Evolutionary conservation across 1,140 invertebrate species (phyloP).

Genomic region (Ceratosolen solmsi): DNA sequence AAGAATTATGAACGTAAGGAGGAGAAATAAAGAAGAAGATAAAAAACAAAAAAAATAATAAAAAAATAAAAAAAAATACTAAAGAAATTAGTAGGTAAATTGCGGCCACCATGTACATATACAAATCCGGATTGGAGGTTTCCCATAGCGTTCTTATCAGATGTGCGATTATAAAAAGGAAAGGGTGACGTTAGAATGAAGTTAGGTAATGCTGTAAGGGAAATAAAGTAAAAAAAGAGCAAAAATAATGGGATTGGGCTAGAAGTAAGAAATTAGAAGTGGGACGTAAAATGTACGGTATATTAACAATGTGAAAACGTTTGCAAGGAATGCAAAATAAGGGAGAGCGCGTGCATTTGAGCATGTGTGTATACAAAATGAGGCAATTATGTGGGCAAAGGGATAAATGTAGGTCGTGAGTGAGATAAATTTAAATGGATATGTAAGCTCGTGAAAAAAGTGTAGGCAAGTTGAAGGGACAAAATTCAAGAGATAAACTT

Average conservation of each 20-base stretch:
- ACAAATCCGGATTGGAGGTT: constrained; percentile 39
- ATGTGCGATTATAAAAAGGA: constrained; percentile 19
- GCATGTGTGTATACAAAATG: constrained; percentile 35
- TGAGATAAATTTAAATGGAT: constrained; percentile 42
- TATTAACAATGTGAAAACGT: background rate
- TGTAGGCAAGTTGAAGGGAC: constrained; percentile 6
- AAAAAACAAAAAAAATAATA: background rate
- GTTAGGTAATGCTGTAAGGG: background rate
- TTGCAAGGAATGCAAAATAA: constrained; percentile 11
- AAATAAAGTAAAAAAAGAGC: constrained; percentile 8
- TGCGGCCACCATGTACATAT: constrained; percentile 38
- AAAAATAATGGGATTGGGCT: background rate
- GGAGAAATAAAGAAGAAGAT: background rate
- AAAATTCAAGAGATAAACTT: constrained; percentile 14
- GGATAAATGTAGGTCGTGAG: constrained; percentile 33
- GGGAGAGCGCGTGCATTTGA: constrained; percentile 5
- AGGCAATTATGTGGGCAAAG: constrained; percentile 8
- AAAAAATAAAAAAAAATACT: background rate
- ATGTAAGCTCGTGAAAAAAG: background rate
- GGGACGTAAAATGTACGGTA: background rate
- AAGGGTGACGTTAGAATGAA: constrained; percentile 13
- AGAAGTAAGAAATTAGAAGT: background rate
- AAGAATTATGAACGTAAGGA: background rate
- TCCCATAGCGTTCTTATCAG: constrained; percentile 34
- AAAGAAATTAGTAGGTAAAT: constrained; percentile 3